Percentiles rank a stretch among this genome's conserved stretches.
Evolutionary conservation across 2,113 vertebrate species (phyloP).

Genomic region (Paratilapia polleni): DNA sequence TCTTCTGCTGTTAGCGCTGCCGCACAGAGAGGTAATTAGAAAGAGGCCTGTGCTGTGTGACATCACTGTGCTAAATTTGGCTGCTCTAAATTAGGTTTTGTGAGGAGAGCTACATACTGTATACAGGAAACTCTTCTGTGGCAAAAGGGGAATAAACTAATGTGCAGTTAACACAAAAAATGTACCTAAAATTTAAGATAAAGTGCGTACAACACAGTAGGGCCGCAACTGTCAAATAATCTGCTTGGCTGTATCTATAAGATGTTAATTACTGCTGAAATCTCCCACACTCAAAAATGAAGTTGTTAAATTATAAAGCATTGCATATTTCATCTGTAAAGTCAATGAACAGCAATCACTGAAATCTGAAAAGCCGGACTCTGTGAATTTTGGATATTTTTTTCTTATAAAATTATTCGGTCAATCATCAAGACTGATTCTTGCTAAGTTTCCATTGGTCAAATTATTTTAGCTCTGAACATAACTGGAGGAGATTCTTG

Average conservation of each 20-base stretch:
- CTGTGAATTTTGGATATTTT: not conserved
- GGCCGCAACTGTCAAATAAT: not conserved
- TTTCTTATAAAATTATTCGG: not conserved
- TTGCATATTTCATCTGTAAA: not conserved
- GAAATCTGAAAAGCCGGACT: not conserved
- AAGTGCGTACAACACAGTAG: not conserved
- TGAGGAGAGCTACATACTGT: not conserved
- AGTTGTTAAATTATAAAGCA: not conserved
- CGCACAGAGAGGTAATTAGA: conserved; percentile 56
- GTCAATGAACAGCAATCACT: not conserved
- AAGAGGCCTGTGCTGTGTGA: conserved; percentile 47
- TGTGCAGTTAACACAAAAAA: not conserved
- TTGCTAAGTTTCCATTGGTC: not conserved
- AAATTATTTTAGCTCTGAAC: not conserved
- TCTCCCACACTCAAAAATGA: not conserved
- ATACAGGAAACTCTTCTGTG: not conserved
- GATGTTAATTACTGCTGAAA: not conserved
- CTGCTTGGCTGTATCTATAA: not conserved
- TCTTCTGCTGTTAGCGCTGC: conserved; percentile 48
- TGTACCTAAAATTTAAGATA: not conserved
- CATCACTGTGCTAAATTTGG: conserved; percentile 47
- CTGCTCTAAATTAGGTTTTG: conserved; percentile 22
- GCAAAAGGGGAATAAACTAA: not conserved
- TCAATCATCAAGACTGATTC: not conserved
- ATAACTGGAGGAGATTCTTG: not conserved